Evolutionary conservation across 1,140 invertebrate genomes (phyloP).

Genomic region (Anastrepha obliqua): DNA sequence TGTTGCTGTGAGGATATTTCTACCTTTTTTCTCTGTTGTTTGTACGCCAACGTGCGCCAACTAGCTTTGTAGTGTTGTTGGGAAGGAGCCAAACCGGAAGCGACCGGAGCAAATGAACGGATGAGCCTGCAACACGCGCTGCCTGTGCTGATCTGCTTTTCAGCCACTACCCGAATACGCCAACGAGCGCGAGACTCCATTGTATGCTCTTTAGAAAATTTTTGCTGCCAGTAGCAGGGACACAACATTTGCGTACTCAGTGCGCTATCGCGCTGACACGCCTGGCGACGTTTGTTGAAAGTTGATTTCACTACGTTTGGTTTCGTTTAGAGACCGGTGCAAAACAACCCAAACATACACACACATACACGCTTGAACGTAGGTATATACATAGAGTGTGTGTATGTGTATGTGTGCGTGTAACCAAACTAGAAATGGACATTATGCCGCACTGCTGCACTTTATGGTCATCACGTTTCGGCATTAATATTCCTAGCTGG

Average conservation of each 20-base stretch:
- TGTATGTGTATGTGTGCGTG: neutral
- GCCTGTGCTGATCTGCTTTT: neutral
- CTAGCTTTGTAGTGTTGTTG: neutral
- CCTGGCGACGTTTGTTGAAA: slow-evolving; percentile 39
- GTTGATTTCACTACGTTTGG: slow-evolving; percentile 27
- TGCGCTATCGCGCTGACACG: slow-evolving; percentile 28
- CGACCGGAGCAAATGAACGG: slow-evolving; percentile 23
- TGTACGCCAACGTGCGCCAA: neutral
- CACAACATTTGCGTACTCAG: neutral
- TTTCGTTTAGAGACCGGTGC: neutral
- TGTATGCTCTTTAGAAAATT: slow-evolving; percentile 7
- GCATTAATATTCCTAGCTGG: slow-evolving; percentile 50
- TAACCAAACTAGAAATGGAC: slow-evolving; percentile 6
- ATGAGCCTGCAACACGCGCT: neutral
- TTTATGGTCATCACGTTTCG: slow-evolving; percentile 55
- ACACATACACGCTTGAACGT: no score
- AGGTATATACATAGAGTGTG: no score
- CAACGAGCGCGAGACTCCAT: neutral
- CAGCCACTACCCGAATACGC: neutral
- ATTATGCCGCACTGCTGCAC: slow-evolving; percentile 53
- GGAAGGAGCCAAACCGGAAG: neutral
- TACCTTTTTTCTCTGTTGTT: neutral
- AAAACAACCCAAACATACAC: neutral
- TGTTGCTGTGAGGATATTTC: neutral
- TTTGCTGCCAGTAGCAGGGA: neutral